These are phyloP conservation scores for Anabas testudineus DNA, from an alignment of 2,797 vertebrate species.

Conservation along the genomic window DNA sequence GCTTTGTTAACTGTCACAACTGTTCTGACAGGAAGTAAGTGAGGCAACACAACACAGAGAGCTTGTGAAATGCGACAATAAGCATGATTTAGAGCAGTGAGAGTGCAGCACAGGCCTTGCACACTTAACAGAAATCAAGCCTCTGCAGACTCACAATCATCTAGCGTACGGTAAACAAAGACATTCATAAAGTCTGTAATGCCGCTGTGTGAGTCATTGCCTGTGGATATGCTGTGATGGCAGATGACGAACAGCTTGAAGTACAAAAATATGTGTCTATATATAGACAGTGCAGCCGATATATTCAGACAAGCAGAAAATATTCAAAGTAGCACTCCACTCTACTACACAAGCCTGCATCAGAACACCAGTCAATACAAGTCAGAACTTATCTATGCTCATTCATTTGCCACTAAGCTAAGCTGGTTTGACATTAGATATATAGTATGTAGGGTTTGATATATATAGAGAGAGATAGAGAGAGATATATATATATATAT, in stretches of 20 bases:
- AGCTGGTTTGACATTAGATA: too few relatives aligned
- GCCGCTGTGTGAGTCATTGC: conserved; percentile 50
- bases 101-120: background rate
- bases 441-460: too few relatives aligned
- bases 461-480: too few relatives aligned
- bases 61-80: conserved; percentile 14
- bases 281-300: background rate
- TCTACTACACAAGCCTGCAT: background rate
- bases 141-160: conserved; percentile 9
- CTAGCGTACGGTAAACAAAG: conserved; percentile 19
- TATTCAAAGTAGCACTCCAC: background rate
- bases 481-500: too few relatives aligned
- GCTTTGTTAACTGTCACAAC: conserved; percentile 56
- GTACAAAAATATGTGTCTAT: conserved; percentile 51
- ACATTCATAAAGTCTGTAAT: conserved; percentile 34
- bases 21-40: conserved; percentile 30
- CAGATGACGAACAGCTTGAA: conserved; percentile 55
- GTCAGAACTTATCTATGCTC: background rate
- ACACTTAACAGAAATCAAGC: background rate
- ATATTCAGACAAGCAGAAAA: conserved; percentile 13
- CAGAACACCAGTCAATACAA: background rate
- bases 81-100: conserved; percentile 24
- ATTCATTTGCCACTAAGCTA: too few relatives aligned
- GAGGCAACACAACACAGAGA: conserved; percentile 30
- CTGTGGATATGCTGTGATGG: conserved; percentile 38